These are phyloP conservation scores for Sitodiplosis mosellana DNA, from an alignment of 1,140 invertebrate species.

Conservation along the genomic window DNA sequence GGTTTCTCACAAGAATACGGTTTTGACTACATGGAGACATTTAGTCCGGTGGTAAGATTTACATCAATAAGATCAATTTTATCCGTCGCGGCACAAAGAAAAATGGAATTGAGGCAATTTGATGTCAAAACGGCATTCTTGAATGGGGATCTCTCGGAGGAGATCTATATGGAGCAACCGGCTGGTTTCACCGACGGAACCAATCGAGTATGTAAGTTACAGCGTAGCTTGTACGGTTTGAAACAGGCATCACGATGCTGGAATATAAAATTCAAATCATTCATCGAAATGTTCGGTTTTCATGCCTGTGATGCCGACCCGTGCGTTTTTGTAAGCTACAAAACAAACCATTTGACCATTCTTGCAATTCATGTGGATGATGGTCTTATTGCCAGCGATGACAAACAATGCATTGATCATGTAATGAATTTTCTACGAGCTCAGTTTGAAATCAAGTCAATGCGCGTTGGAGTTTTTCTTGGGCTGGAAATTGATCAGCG, in stretches of 20 bases:
- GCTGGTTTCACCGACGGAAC: constrained; percentile 10
- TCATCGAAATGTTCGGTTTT: constrained; percentile 19
- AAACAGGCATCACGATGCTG: constrained; percentile 25
- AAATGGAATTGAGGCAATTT: constrained; percentile 6
- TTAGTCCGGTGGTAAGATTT: constrained; percentile 8
- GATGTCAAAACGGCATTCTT: constrained; percentile 20
- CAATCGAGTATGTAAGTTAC: constrained; percentile 3
- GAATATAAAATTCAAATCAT: constrained; percentile 14
- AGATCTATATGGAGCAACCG: constrained; percentile 11
- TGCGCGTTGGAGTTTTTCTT: constrained; percentile 10
- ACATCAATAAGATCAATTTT: constrained; percentile 8
- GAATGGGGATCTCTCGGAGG: constrained; percentile 21
- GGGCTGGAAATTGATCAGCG: constrained; percentile 13
- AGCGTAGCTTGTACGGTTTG: constrained; percentile 6
- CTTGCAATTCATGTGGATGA: constrained; percentile 29
- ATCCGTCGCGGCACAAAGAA: constrained; percentile 4
- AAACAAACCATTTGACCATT: neutral
- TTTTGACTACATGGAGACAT: constrained; percentile 11
- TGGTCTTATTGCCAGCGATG: constrained; percentile 16
- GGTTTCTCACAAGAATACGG: constrained; percentile 18
- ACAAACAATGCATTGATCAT: constrained; percentile 7
- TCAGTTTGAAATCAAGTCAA: constrained; percentile 13
- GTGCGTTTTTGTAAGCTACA: constrained; percentile 17
- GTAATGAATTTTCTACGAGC: constrained; percentile 11
- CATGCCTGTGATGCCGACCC: constrained; percentile 15